A percentile compares a stretch with the other conserved stretches of the same genome.
These are phyloP conservation scores for Nyleta sp. DNA, from an alignment of 2,888 invertebrate genomes.

Conservation along the genomic window DNA sequence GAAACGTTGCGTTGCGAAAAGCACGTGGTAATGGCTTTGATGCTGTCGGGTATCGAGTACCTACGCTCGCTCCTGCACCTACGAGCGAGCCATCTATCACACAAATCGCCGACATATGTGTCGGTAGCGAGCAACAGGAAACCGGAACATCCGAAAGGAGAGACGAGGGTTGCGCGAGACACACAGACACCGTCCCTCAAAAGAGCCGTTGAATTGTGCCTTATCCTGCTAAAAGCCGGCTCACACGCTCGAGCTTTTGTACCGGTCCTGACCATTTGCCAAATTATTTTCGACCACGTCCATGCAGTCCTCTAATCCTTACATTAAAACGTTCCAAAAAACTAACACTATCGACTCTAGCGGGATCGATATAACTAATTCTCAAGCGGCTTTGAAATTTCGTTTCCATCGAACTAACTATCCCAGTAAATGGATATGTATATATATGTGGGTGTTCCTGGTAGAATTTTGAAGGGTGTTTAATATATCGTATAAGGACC, in stretches of 20 bases:
- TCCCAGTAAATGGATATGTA: no score
- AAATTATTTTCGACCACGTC: slow-evolving; percentile 54
- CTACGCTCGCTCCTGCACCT: slow-evolving; percentile 43
- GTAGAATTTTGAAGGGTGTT: no score
- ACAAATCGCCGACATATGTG: slow-evolving; percentile 54
- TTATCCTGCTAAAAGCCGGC: slow-evolving; percentile 58
- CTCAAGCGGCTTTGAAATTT: not conserved
- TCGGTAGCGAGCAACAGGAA: slow-evolving; percentile 59
- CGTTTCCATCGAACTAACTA: no score
- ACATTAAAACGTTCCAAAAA: slow-evolving; percentile 28
- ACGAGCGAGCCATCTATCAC: slow-evolving; percentile 42
- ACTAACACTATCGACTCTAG: not conserved
- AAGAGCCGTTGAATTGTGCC: slow-evolving; percentile 64
- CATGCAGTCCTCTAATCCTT: slow-evolving; percentile 23
- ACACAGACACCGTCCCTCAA: slow-evolving; percentile 54
- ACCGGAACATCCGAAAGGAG: slow-evolving; percentile 52
- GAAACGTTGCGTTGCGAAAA: slow-evolving; percentile 43
- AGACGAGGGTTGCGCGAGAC: slow-evolving; percentile 46
- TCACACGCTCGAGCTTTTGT: slow-evolving; percentile 51
- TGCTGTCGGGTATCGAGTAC: slow-evolving; percentile 56
- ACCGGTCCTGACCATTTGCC: slow-evolving; percentile 51
- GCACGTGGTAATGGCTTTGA: slow-evolving; percentile 60
- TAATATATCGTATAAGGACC: no score
- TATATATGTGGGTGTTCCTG: no score
- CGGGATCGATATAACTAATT: slow-evolving; percentile 11